These are phyloP conservation scores for Apteryx owenii DNA, from an alignment of 2,113 vertebrate species.

Conservation along the genomic window DNA sequence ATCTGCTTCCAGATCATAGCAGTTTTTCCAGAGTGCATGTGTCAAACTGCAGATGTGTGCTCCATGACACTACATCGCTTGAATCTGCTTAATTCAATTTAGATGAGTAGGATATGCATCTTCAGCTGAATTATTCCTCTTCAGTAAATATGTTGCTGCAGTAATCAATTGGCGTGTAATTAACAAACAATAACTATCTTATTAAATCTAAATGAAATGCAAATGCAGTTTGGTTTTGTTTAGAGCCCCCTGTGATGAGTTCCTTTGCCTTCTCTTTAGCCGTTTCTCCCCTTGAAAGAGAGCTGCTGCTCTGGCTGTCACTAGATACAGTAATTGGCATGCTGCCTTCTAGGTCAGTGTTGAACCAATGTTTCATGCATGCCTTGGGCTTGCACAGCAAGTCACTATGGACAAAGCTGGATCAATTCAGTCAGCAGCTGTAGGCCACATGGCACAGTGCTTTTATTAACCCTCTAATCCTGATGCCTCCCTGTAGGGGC, in stretches of 20 bases:
- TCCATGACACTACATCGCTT: not conserved
- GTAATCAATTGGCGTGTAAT: slow-evolving; percentile 38
- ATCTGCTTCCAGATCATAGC: not conserved
- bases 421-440: not conserved
- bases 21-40: not conserved
- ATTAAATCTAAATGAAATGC: slow-evolving; percentile 45
- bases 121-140: slow-evolving; percentile 53
- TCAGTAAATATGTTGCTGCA: slow-evolving; percentile 45
- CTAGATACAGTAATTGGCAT: not conserved
- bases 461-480: slow-evolving; percentile 1
- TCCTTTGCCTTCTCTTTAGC: not conserved
- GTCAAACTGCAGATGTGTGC: not conserved
- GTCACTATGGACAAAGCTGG: not conserved
- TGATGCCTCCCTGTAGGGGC: not conserved
- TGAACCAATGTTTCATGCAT: not conserved
- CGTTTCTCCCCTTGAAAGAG: not conserved
- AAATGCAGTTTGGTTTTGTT: not conserved
- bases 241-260: not conserved
- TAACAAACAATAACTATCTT: slow-evolving; percentile 52
- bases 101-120: not conserved
- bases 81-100: slow-evolving; percentile 28
- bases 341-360: not conserved
- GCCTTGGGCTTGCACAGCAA: not conserved
- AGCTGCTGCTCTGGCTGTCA: not conserved
- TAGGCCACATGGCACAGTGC: not conserved